Percentiles rank a stretch among this genome's conserved stretches.
These are phyloP conservation scores for Oconnorella tubifera DNA, from an alignment of 2,888 invertebrate genomes.

Conservation along the genomic window DNA sequence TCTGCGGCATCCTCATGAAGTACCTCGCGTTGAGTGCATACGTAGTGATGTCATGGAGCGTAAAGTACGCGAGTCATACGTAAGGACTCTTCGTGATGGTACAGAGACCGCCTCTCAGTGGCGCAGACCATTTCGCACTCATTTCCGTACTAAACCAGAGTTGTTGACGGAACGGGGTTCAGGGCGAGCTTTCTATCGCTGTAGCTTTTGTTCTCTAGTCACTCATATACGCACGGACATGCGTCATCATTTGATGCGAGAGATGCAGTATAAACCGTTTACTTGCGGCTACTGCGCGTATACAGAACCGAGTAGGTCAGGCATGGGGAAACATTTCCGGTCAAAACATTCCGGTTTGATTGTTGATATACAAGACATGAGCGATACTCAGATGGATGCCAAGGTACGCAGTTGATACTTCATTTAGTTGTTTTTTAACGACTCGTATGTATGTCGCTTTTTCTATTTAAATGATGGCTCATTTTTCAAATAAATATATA, in stretches of 20 bases:
- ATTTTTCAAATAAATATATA: no score
- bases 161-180: not conserved
- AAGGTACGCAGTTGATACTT: constrained; percentile 1
- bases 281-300: constrained; percentile 30
- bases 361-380: constrained; percentile 6
- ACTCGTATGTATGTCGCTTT: no score
- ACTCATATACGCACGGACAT: constrained; percentile 26
- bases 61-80: constrained; percentile 19
- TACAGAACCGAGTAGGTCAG: constrained; percentile 24
- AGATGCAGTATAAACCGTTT: constrained; percentile 33
- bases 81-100: constrained; percentile 5
- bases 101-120: constrained; percentile 4
- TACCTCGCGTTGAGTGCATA: constrained; percentile 9
- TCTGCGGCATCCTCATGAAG: constrained; percentile 20
- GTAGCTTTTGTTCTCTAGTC: constrained; percentile 25
- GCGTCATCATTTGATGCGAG: constrained; percentile 30
- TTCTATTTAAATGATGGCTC: no score
- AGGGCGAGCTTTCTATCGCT: constrained; percentile 20
- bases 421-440: no score
- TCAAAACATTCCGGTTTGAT: constrained; percentile 24
- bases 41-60: constrained; percentile 21
- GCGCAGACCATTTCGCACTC: not conserved
- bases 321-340: constrained; percentile 28
- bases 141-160: not conserved
- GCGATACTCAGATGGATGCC: constrained; percentile 13